phyloP scores from a whole-genome alignment of 2,797 vertebrate genomes.

The Ctenopoma multispine region DNA sequence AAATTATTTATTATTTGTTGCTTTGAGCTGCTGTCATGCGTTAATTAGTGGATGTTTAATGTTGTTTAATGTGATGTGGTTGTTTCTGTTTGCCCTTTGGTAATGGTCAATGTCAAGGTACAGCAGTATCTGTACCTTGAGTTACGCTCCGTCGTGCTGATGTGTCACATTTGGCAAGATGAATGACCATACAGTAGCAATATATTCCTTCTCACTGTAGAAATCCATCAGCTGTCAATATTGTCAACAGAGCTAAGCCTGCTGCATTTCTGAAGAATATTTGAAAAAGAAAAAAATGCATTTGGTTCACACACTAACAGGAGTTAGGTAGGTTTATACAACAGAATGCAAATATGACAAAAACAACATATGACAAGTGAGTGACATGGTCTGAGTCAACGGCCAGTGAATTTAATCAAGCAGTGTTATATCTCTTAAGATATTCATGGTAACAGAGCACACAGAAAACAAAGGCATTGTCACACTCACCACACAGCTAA shows the following conservation, averaged over 20 bases:
- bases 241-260: slow-evolving; percentile 45
- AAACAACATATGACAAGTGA: slow-evolving; percentile 12
- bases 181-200: slow-evolving; percentile 76
- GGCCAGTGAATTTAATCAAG: slow-evolving; percentile 14
- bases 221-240: slow-evolving; percentile 77
- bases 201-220: slow-evolving; percentile 76
- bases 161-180: slow-evolving; percentile 81
- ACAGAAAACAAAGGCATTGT: slow-evolving; percentile 13
- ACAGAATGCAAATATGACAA: slow-evolving; percentile 7
- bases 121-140: slow-evolving; percentile 65
- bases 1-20: no score
- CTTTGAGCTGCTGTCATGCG: slow-evolving; percentile 22
- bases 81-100: slow-evolving; percentile 58
- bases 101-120: slow-evolving; percentile 58
- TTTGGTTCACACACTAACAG: slow-evolving; percentile 19
- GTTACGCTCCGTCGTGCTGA: slow-evolving; percentile 75
- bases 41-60: slow-evolving; percentile 48
- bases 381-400: slow-evolving; percentile 1
- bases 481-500: slow-evolving; percentile 4
- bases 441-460: neutral
- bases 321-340: slow-evolving; percentile 22
- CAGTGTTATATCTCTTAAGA: neutral
- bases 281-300: neutral
- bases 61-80: slow-evolving; percentile 22
- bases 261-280: slow-evolving; percentile 28